A percentile compares a stretch with the other conserved stretches of the same genome.
Evolutionary conservation across 1,140 invertebrate species (phyloP).

Genomic region (Ditylenchus dipsaci): DNA sequence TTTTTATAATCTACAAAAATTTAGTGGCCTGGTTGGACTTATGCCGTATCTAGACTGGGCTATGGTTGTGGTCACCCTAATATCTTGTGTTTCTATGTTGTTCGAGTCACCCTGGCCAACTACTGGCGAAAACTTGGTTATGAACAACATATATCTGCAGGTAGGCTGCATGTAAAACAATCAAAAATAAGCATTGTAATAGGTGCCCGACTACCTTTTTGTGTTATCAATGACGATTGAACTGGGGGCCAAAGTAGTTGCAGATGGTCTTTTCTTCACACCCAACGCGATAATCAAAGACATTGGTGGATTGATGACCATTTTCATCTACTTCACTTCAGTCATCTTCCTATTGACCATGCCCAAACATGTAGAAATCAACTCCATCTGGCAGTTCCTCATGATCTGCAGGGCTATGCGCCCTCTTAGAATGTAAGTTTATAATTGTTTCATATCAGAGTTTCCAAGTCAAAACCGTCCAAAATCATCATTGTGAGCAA

Average conservation of each 20-base stretch:
- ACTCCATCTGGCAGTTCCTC: conserved; percentile 83
- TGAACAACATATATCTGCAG: conserved; percentile 55
- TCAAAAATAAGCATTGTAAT: conserved; percentile 37
- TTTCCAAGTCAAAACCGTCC: too few species aligned
- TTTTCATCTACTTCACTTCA: conserved; percentile 92
- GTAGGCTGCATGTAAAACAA: conserved; percentile 7
- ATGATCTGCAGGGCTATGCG: conserved; percentile 93
- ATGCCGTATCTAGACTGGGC: conserved; percentile 99
- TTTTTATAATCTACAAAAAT: conserved; percentile 18
- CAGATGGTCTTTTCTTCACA: conserved; percentile 96
- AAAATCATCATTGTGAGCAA: too few species aligned
- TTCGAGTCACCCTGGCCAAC: conserved; percentile 73
- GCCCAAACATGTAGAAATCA: conserved; percentile 81
- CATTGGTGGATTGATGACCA: conserved; percentile 87
- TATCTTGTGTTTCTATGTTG: conserved; percentile 98
- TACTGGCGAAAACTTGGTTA: conserved; percentile 57
- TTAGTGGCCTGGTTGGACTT: conserved; percentile 86
- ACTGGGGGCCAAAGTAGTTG: conserved; percentile 85
- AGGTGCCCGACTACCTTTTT: conserved; percentile 95
- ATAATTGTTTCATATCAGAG: too few species aligned
- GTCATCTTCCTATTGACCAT: conserved; percentile 92
- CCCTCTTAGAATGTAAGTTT: conserved; percentile 76
- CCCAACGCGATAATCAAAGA: conserved; percentile 97
- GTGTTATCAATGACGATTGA: conserved; percentile 97
- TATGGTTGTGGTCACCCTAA: conserved; percentile 94